These are phyloP conservation scores for Drosophila willistoni DNA, from an alignment of 1,140 invertebrate genomes.

Conservation along the genomic window DNA sequence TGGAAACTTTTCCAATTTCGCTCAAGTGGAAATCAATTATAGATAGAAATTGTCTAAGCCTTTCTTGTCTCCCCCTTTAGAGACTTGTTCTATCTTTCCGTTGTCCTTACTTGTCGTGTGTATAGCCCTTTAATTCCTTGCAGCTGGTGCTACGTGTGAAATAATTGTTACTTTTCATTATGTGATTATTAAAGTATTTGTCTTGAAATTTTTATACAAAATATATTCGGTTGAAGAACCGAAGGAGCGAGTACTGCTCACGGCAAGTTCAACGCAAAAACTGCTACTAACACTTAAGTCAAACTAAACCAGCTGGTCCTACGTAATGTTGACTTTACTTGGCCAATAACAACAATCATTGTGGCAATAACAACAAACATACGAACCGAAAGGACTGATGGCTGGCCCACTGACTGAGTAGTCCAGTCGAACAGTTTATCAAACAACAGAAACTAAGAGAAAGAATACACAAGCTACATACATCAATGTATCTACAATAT, in stretches of 20 bases:
- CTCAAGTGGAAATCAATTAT: too few relatives aligned
- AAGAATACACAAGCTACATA: background rate
- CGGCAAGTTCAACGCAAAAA: constrained; percentile 44
- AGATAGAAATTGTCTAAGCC: too few relatives aligned
- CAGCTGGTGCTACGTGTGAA: constrained; percentile 79
- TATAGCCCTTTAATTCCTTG: constrained; percentile 64
- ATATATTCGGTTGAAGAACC: background rate
- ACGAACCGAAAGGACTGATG: background rate
- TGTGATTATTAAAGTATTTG: constrained; percentile 7
- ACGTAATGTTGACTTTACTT: constrained; percentile 47
- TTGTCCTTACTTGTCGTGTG: constrained; percentile 59
- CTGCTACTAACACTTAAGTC: constrained; percentile 39
- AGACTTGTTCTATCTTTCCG: background rate
- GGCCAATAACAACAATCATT: constrained; percentile 35
- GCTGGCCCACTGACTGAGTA: constrained; percentile 1
- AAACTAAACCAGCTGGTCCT: constrained; percentile 40
- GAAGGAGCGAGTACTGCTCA: constrained; percentile 31
- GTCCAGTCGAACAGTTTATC: constrained; percentile 8
- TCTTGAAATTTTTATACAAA: background rate
- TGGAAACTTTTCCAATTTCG: too few relatives aligned
- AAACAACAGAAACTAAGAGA: constrained; percentile 7
- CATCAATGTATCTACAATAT: constrained; percentile 41
- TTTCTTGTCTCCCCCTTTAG: background rate
- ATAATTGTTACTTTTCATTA: constrained; percentile 73
- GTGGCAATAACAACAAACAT: constrained; percentile 35